Evolutionary conservation across 2,888 invertebrate genomes (phyloP).

Genomic region (Craniophora ligustri): DNA sequence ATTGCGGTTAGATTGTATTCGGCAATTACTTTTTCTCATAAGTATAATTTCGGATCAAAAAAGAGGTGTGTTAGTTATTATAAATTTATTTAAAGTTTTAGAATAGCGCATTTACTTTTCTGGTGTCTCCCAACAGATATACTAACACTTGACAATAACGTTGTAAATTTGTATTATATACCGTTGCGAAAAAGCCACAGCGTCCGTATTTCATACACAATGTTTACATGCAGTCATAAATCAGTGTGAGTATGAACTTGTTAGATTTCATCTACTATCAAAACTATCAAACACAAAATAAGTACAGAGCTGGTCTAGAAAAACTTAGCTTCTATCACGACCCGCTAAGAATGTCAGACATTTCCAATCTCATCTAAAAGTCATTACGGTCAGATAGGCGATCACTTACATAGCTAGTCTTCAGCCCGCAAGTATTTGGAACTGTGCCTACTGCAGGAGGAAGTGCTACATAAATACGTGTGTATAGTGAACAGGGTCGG

Average conservation of each 20-base stretch:
- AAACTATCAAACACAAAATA: neutral
- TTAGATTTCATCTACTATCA: neutral
- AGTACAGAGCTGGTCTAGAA: conserved; percentile 8
- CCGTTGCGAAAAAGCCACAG: too few relatives aligned
- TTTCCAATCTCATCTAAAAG: conserved; percentile 42
- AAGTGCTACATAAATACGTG: conserved; percentile 25
- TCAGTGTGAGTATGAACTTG: too few relatives aligned
- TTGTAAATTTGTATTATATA: too few relatives aligned
- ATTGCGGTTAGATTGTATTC: neutral
- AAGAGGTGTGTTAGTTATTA: too few relatives aligned
- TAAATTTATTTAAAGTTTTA: too few relatives aligned
- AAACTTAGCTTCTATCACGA: neutral
- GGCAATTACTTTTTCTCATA: neutral
- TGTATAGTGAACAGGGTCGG: conserved; percentile 6
- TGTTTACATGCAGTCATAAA: too few relatives aligned
- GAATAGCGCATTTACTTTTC: too few relatives aligned
- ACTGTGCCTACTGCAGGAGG: conserved; percentile 38
- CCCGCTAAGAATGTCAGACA: conserved; percentile 2
- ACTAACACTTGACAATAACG: too few relatives aligned
- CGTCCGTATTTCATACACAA: too few relatives aligned
- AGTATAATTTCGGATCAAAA: too few relatives aligned
- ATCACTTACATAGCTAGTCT: conserved; percentile 15
- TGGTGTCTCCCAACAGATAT: too few relatives aligned
- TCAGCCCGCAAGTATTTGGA: conserved; percentile 41
- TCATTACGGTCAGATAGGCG: conserved; percentile 38